Evolutionary conservation across 2,888 invertebrate genomes (phyloP).

Genomic region (Meganola albula): DNA sequence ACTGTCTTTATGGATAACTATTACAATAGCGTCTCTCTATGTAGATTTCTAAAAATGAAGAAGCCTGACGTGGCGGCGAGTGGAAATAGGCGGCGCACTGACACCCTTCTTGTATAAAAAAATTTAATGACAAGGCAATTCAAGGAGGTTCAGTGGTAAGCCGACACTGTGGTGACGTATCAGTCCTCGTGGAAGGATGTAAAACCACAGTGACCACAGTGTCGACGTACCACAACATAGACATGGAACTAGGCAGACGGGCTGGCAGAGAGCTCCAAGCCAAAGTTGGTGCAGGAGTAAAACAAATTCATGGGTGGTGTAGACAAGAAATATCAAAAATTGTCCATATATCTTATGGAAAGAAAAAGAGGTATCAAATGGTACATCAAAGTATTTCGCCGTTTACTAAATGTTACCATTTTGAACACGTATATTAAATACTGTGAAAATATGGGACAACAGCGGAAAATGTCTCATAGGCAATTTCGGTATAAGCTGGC

Average conservation of each 20-base stretch:
- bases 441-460: constrained; percentile 3
- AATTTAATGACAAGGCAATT: background rate
- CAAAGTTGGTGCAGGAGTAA: too few relatives aligned
- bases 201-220: too few relatives aligned
- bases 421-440: constrained; percentile 3
- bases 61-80: constrained; percentile 6
- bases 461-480: constrained; percentile 4
- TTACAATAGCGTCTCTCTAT: constrained; percentile 13
- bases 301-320: too few relatives aligned
- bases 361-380: constrained; percentile 1
- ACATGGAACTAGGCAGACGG: too few relatives aligned
- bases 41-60: constrained; percentile 6
- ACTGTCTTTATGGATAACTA: constrained; percentile 21
- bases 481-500: constrained; percentile 2
- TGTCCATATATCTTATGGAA: too few relatives aligned
- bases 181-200: background rate
- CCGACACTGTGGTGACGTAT: background rate
- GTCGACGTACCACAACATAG: too few relatives aligned
- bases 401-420: constrained; percentile 3
- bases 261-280: too few relatives aligned
- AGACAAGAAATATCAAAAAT: too few relatives aligned
- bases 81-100: constrained; percentile 1
- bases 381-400: constrained; percentile 2
- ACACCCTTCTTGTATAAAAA: background rate
- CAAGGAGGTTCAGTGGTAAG: background rate